Evolutionary conservation across 2,888 invertebrate genomes (phyloP).

Genomic region (Syrista parreyssii): DNA sequence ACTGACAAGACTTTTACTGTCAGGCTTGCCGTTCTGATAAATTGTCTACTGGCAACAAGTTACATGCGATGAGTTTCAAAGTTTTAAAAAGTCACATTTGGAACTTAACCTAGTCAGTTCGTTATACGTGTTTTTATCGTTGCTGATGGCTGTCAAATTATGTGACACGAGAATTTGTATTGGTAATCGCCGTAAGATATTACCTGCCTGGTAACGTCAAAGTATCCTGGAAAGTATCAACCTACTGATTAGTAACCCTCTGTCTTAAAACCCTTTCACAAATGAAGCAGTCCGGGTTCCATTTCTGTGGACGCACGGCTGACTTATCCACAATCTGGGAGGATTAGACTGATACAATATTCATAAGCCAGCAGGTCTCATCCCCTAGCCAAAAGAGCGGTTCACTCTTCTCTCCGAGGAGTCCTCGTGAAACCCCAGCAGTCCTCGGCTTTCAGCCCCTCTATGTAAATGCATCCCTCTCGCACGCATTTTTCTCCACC

Average conservation of each 20-base stretch:
- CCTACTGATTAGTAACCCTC: neutral
- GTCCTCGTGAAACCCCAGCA: slow-evolving; percentile 14
- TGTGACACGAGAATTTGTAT: neutral
- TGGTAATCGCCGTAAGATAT: neutral
- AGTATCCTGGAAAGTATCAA: neutral
- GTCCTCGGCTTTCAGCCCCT: slow-evolving; percentile 34
- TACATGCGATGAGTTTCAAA: neutral
- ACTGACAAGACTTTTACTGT: neutral
- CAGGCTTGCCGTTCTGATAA: neutral
- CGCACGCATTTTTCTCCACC: slow-evolving; percentile 34
- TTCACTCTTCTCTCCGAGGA: slow-evolving; percentile 12
- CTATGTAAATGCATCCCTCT: slow-evolving; percentile 49
- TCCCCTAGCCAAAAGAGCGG: slow-evolving; percentile 16
- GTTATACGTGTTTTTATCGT: neutral
- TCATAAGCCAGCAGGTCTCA: slow-evolving; percentile 52
- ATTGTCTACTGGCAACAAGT: neutral
- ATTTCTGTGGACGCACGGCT: slow-evolving; percentile 39
- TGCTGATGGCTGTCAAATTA: neutral
- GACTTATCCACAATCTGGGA: slow-evolving; percentile 60
- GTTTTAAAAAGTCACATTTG: neutral
- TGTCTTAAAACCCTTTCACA: neutral
- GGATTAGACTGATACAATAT: slow-evolving; percentile 62
- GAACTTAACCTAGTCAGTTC: neutral
- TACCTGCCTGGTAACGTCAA: neutral
- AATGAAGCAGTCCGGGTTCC: slow-evolving; percentile 12